phyloP scores from a whole-genome alignment of 1,140 invertebrate genomes.

The Hypothenemus hampei region DNA sequence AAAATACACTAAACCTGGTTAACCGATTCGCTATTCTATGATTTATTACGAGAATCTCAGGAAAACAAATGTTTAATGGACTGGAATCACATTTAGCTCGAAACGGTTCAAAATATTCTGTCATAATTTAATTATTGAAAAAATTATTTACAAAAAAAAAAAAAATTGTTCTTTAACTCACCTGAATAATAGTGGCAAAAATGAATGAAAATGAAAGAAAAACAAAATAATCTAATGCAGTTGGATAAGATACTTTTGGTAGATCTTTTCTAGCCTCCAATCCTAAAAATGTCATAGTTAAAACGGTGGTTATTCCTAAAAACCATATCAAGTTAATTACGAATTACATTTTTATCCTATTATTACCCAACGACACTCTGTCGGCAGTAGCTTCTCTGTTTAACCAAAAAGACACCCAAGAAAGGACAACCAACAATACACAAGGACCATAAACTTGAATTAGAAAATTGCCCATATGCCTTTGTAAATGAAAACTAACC shows the following conservation, averaged over 20 bases:
- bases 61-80: too few relatives aligned
- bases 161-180: too few relatives aligned
- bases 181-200: conserved; percentile 79
- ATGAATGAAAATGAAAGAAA: conserved; percentile 84
- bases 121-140: too few relatives aligned
- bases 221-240: conserved; percentile 82
- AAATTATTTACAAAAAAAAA: too few relatives aligned
- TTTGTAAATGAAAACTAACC: conserved; percentile 76
- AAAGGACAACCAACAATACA: conserved; percentile 76
- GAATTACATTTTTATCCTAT: not conserved
- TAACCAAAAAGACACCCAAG: conserved; percentile 90
- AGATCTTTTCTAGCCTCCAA: conserved; percentile 79
- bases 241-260: conserved; percentile 82
- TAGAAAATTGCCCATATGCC: conserved; percentile 83
- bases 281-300: conserved; percentile 86
- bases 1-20: too few relatives aligned
- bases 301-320: conserved; percentile 76
- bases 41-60: too few relatives aligned
- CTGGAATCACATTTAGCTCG: too few relatives aligned
- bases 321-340: not conserved
- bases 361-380: conserved; percentile 72
- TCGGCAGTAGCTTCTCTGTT: conserved; percentile 86
- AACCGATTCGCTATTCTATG: too few relatives aligned
- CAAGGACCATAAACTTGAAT: conserved; percentile 88
- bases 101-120: too few relatives aligned